Percentiles rank a stretch among this genome's conserved stretches.
phyloP scores from a whole-genome alignment of 2,797 vertebrate species.

The Bryconaethiops microstoma region DNA sequence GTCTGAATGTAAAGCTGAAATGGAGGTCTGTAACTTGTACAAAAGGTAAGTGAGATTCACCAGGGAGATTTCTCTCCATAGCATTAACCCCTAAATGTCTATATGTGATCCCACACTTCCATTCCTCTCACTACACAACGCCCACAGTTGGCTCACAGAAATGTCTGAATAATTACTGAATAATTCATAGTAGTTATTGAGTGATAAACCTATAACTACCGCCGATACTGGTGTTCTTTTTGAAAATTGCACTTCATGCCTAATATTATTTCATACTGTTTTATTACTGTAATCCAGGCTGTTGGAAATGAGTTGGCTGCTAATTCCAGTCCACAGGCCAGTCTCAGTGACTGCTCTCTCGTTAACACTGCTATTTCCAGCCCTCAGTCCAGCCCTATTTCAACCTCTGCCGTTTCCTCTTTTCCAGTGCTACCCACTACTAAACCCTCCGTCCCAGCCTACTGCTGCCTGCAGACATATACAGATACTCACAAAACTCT shows the following conservation, averaged over 20 bases:
- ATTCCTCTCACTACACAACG: neutral
- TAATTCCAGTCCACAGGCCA: conserved; percentile 51
- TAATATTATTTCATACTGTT: neutral
- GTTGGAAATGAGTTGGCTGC: conserved; percentile 28
- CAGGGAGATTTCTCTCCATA: neutral
- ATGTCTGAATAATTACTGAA: neutral
- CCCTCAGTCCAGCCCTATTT: conserved; percentile 15
- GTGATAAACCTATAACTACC: too few species aligned
- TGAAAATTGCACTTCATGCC: neutral
- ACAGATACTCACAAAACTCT: too few species aligned
- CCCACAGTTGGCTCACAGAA: neutral
- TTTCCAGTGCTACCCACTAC: neutral
- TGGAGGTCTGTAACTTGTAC: neutral
- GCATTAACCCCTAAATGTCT: neutral
- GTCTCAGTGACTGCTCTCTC: conserved; percentile 46
- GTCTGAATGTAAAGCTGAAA: conserved; percentile 54
- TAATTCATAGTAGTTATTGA: neutral
- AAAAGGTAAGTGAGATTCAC: neutral
- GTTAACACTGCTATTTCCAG: conserved; percentile 54
- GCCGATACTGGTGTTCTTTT: neutral
- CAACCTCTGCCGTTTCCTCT: conserved; percentile 26
- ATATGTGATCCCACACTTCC: neutral
- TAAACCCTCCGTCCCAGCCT: neutral
- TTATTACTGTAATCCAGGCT: conserved; percentile 13
- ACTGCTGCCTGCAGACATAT: neutral